Evolutionary conservation across 2,113 vertebrate genomes (phyloP), one percentile per base, ranked within the genome.

Genomic region (Tenebrosternarchus preto): DNA sequence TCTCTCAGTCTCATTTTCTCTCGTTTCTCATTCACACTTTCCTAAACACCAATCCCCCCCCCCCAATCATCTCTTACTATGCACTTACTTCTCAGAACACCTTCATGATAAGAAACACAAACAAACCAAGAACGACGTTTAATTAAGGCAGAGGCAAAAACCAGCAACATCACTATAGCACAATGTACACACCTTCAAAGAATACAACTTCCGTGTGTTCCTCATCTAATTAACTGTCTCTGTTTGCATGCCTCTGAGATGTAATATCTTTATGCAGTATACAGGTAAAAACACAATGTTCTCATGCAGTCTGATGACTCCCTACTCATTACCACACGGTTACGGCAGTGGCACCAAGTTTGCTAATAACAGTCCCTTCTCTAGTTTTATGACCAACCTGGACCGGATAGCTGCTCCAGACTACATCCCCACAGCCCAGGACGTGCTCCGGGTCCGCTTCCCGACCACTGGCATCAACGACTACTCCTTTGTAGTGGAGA

Each of bases 381-480:
- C 9, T 43, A 97, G 96, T 84, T 97, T 94, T 88, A 91, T 97
- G 90, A 91, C 68, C 0, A 91, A 93, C 60, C 88, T 97, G 87
- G 94, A 95, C 0, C 95, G 96, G 1, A 95, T 97, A 25, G 81
- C 92, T 0, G 82, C 89, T 11, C 91, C 88, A 0, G 86, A 88
- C 59, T 97, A 95, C 76, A 81, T 95, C 53, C 96, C 96, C n/a
- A 94, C 90, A 0, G 93, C 92, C 0, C 95, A 97, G 89, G 96
- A 96, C 0, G 95, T 97, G 81, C 84, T 97, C 57, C 90, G 96
- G 24, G 95, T 95, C 78, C 93, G 96, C 63, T 94, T 95, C 86
- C 96, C 95, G 24, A 97, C 96, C 29, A 96, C 96, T 0, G 96
- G 96, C 85, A 97, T 97, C 87, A 95, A 95, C 0, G 96, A 97